phyloP scores from a whole-genome alignment of 1,140 invertebrate species.

The Aphelinus atriplicis region DNA sequence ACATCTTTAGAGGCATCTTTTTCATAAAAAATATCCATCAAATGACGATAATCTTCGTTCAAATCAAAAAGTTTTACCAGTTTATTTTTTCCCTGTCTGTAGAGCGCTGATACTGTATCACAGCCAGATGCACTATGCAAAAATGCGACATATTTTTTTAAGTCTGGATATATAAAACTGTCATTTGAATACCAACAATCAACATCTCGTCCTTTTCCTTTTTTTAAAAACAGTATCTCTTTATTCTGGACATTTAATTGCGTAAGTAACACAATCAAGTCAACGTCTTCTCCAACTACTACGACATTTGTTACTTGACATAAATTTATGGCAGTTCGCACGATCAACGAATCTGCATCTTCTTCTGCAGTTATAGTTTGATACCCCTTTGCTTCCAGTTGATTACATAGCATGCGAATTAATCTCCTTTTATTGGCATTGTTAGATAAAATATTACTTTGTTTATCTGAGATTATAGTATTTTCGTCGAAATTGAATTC shows the following conservation, averaged over 20 bases:
- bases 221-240: slow-evolving; percentile 22
- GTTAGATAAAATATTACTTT: slow-evolving; percentile 28
- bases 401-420: slow-evolving; percentile 19
- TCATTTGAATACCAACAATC: slow-evolving; percentile 7
- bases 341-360: slow-evolving; percentile 22
- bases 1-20: too few species aligned
- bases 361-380: neutral
- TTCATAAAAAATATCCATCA: too few species aligned
- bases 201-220: neutral
- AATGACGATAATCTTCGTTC: too few species aligned
- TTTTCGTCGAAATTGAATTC: slow-evolving; percentile 30
- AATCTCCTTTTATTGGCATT: slow-evolving; percentile 28
- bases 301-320: slow-evolving; percentile 1
- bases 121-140: slow-evolving; percentile 16
- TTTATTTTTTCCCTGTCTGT: too few species aligned
- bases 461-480: slow-evolving; percentile 16
- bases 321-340: slow-evolving; percentile 23
- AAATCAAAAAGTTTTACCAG: too few species aligned
- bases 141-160: slow-evolving; percentile 32
- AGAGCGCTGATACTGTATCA: too few species aligned
- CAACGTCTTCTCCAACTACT: slow-evolving; percentile 29
- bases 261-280: slow-evolving; percentile 24
- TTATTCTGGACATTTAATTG: slow-evolving; percentile 4
- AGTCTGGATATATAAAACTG: slow-evolving; percentile 22
- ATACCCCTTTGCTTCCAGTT: slow-evolving; percentile 16